Percentiles rank a stretch among this genome's conserved stretches.
Conservation (phyloP, 2,888 invertebrate genomes). For the Cantharis nigra region DNA sequence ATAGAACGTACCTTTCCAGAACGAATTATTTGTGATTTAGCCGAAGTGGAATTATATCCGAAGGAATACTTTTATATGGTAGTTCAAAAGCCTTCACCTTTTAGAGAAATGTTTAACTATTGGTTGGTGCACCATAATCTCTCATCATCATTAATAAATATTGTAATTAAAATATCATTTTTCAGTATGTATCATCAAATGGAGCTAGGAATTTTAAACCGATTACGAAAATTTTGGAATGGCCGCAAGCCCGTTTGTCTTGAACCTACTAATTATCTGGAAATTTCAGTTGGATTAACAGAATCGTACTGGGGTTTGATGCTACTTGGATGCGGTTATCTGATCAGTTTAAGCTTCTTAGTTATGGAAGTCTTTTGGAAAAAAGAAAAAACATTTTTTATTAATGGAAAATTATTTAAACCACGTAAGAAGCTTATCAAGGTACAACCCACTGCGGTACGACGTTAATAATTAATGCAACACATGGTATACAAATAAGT, state of each 20-base stretch:
- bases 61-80: slow-evolving; percentile 63
- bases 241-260: slow-evolving; percentile 64
- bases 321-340: neutral
- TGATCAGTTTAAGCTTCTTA: neutral
- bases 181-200: slow-evolving; percentile 62
- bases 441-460: neutral
- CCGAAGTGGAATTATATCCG: slow-evolving; percentile 57
- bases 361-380: neutral
- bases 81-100: slow-evolving; percentile 57
- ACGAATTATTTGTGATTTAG: slow-evolving; percentile 47
- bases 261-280: slow-evolving; percentile 54
- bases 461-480: neutral
- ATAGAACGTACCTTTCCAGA: slow-evolving; percentile 46
- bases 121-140: slow-evolving; percentile 55
- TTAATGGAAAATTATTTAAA: neutral
- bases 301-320: slow-evolving; percentile 56
- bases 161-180: slow-evolving; percentile 22
- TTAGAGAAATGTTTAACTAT: slow-evolving; percentile 58
- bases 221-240: slow-evolving; percentile 64
- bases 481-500: too few species aligned
- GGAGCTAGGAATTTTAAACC: slow-evolving; percentile 63
- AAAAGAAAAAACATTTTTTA: neutral
- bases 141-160: neutral
- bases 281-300: slow-evolving; percentile 60
- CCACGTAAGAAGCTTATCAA: neutral